Base-by-base conservation (phyloP, 2,797 vertebrate genomes). In the Sebastes elongatus region DNA sequence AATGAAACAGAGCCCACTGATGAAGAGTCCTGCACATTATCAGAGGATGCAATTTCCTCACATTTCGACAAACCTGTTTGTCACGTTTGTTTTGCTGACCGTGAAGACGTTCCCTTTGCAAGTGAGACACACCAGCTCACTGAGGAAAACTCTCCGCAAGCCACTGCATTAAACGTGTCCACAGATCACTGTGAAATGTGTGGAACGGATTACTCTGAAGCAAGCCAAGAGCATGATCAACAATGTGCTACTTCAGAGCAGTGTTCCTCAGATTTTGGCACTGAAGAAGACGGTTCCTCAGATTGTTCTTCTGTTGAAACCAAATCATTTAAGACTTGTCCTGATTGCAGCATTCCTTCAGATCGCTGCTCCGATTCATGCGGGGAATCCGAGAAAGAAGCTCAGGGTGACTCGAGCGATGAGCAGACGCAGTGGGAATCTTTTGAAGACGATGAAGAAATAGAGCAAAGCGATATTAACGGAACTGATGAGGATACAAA, bases 271-370 rank as follows among this genome's bases (percentile, higher is more conserved):
- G 83, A 80, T 71, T 83, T 81, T 66, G 84, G 70, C 63, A 4
- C 42, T 0, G 94, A 94, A 79, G 94, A 94, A 61, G 94, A 95
- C 0, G 20, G 71, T 6, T 82, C 80, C 9, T 95, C 93, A 2
- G 91, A 94, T 11, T 92, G 89, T 80, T 95, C 93, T 1, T 94
- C 93, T n/a, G 13, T 80, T 59, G 93, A 94, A 87, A 92, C 84
- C 28, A 94, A 91, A 61, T 95, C 92, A 55, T 94, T 94, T 60
- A 85, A 93, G 60, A 94, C 93, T 16, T 95, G 93, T 69, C 78
- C 74, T 1, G 87, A 93, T 7, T 80, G 82, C 73, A 92, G 88
- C 32, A 57, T 91, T 70, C 71, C 84, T 11, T 94, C 88, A 5
- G 88, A 89, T 16, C 84, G 68, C 49, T 88, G 32, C 73, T 91